A percentile compares a stretch with the other conserved stretches of the same genome.
Evolutionary conservation across 1,140 invertebrate genomes (phyloP).

Genomic region (Heliconius himera): DNA sequence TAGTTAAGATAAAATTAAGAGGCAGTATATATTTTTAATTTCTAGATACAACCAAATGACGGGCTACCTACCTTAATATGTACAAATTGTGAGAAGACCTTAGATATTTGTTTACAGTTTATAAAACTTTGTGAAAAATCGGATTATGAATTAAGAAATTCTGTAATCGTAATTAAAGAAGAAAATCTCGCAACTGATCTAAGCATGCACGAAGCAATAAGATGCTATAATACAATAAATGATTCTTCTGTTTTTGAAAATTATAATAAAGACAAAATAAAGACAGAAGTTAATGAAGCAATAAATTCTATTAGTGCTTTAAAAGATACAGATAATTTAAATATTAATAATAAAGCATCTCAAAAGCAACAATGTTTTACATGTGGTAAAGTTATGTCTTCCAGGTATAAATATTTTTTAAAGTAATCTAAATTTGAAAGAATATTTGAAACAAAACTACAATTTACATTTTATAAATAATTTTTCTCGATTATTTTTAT

Average conservation of each 20-base stretch:
- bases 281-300: conserved; percentile 11
- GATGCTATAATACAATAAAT: neutral
- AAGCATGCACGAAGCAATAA: neutral
- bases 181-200: neutral
- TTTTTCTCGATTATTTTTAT: conserved; percentile 8
- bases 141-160: conserved; percentile 54
- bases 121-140: conserved; percentile 66
- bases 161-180: conserved; percentile 21
- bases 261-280: neutral
- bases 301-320: conserved; percentile 8
- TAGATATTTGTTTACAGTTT: conserved; percentile 69
- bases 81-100: conserved; percentile 53
- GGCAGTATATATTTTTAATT: conserved; percentile 33
- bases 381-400: conserved; percentile 80
- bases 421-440: neutral
- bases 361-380: conserved; percentile 73
- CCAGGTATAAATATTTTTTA: conserved; percentile 53
- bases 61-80: conserved; percentile 70
- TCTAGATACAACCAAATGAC: conserved; percentile 70
- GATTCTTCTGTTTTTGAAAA: neutral
- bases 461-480: neutral
- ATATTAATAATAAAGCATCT: conserved; percentile 44
- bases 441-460: too few species aligned
- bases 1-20: neutral
- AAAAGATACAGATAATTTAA: conserved; percentile 28